phyloP scores from a whole-genome alignment of 2,797 vertebrate genomes.

The Typhlichthys subterraneus region DNA sequence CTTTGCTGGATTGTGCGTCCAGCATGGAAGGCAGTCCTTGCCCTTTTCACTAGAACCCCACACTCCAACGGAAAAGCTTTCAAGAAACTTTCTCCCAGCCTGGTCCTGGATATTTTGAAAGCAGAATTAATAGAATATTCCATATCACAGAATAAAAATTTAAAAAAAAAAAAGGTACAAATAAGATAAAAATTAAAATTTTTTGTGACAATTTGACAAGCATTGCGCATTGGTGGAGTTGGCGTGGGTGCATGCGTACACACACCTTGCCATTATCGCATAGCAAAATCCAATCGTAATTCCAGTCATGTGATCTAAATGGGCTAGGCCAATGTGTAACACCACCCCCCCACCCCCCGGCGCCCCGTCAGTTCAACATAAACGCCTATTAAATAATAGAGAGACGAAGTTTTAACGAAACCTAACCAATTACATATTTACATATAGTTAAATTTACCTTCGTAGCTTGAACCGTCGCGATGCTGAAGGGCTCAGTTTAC shows the following conservation, averaged over 20 bases:
- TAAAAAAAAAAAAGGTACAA: no score
- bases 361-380: background rate
- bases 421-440: no score
- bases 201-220: no score
- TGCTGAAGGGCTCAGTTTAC: constrained; percentile 64
- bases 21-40: constrained; percentile 65
- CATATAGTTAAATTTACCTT: constrained; percentile 50
- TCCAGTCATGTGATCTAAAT: constrained; percentile 44
- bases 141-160: no score
- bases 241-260: background rate
- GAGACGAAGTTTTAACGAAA: no score
- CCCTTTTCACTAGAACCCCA: constrained; percentile 66
- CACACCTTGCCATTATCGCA: background rate
- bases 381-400: background rate
- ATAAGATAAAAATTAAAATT: no score
- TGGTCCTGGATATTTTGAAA: constrained; percentile 59
- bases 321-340: constrained; percentile 5
- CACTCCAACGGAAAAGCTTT: constrained; percentile 62
- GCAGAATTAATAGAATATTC: no score
- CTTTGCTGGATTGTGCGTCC: constrained; percentile 62
- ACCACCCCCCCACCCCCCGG: no score
- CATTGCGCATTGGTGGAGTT: background rate
- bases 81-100: constrained; percentile 60
- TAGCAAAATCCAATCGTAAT: constrained; percentile 35
- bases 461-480: constrained; percentile 64